A percentile compares a stretch with the other conserved stretches of the same genome.
phyloP scores from a whole-genome alignment of 1,140 invertebrate species.

The Ceratosolen solmsi region DNA sequence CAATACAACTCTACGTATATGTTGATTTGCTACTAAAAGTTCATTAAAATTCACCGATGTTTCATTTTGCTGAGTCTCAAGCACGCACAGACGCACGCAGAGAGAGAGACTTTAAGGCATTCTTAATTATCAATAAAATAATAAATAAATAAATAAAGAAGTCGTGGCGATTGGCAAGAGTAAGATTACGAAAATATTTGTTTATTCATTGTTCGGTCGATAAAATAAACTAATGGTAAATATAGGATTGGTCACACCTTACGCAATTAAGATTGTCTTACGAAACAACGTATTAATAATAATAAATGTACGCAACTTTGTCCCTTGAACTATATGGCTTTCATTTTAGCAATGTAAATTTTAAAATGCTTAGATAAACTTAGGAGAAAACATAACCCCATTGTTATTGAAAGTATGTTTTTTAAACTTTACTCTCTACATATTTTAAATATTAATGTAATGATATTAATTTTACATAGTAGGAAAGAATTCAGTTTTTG shows the following conservation, averaged over 20 bases:
- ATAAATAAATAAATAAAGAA: too few relatives aligned
- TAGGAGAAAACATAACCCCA: neutral
- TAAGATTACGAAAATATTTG: too few relatives aligned
- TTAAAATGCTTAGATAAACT: neutral
- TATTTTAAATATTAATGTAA: neutral
- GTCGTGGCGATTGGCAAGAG: too few relatives aligned
- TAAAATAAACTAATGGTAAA: conserved; percentile 9
- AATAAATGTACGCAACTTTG: neutral
- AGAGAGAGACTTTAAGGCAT: too few relatives aligned
- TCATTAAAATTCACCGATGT: too few relatives aligned
- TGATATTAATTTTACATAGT: neutral
- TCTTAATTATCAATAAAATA: too few relatives aligned
- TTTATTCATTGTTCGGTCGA: conserved; percentile 2
- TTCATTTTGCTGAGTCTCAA: too few relatives aligned
- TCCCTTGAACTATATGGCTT: neutral
- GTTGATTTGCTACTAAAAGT: too few relatives aligned
- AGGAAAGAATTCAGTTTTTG: neutral
- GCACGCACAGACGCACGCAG: too few relatives aligned
- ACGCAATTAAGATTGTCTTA: neutral
- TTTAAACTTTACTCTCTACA: neutral
- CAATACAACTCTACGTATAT: too few relatives aligned
- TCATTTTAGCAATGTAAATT: conserved; percentile 3
- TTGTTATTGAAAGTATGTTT: neutral
- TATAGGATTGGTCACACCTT: neutral
- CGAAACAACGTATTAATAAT: neutral